These are phyloP conservation scores for Macrophya annulata DNA, from an alignment of 2,888 invertebrate genomes.

Conservation along the genomic window DNA sequence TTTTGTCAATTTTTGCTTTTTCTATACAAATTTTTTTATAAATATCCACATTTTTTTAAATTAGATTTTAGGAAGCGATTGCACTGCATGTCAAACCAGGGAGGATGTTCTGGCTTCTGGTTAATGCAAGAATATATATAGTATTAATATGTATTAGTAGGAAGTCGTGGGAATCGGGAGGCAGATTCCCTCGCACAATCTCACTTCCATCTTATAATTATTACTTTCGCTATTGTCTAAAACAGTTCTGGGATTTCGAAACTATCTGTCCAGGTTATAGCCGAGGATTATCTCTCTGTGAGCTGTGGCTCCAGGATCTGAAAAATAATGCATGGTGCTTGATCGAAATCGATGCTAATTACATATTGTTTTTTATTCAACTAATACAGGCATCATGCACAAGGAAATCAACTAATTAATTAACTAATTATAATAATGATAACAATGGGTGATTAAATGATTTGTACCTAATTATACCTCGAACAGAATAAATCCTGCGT, in stretches of 20 bases:
- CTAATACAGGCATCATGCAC: slow-evolving; percentile 5
- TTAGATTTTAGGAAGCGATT: slow-evolving; percentile 42
- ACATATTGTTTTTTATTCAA: slow-evolving; percentile 30
- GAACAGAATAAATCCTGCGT: neutral
- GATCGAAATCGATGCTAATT: slow-evolving; percentile 32
- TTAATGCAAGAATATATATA: neutral
- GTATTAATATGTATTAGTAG: neutral
- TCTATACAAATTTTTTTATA: neutral
- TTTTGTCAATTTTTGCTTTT: neutral
- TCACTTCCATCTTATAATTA: slow-evolving; percentile 43
- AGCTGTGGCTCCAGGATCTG: neutral
- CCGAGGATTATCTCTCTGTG: neutral
- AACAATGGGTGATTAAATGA: slow-evolving; percentile 13
- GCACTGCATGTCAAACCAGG: slow-evolving; percentile 2
- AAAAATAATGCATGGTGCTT: neutral
- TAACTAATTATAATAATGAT: neutral
- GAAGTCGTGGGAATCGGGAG: slow-evolving; percentile 40
- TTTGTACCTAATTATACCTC: neutral
- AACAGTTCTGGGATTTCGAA: slow-evolving; percentile 47
- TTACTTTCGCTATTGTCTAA: slow-evolving; percentile 55
- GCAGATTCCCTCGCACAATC: slow-evolving; percentile 42
- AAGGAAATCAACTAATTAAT: slow-evolving; percentile 13
- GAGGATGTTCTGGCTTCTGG: slow-evolving; percentile 25
- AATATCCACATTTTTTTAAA: neutral
- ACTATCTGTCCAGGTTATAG: neutral